Evolutionary conservation across 1,140 invertebrate species (phyloP), one percentile per base, ranked within the genome.

Genomic region (Zaprionus davidi): DNA sequence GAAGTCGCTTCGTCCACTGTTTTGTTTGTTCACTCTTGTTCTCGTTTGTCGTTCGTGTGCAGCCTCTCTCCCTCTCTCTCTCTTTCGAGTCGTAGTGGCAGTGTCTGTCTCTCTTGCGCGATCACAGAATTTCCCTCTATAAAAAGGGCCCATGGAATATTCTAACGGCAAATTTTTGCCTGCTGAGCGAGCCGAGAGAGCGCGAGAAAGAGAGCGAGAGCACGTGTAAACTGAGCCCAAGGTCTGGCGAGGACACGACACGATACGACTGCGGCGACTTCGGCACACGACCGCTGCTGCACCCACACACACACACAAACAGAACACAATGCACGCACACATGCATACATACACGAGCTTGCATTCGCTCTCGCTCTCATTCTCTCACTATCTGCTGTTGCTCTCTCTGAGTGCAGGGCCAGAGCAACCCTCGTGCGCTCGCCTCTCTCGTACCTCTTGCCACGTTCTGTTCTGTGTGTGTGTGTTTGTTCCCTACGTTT

Each of bases 41-140:
- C 67, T 75, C 36, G 66, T 62, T 75, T 31, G 56, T 65, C 31
- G 60, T 69, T 70, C 44, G 60, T 26, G 63, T 41, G 53, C n/a
- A 15, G 49, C 15, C 20, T 28, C 58, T 55, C 67, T 20, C 78
- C 20, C 26, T 28, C 31, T 69, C 49, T 20, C 60, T 70, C 17
- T 41, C 5, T 51, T 51, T 51, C 3, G 3, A 7, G n/a, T n/a
- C 6, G 2, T 20, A 3, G 9, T 51, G 46, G 20, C 20, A 11
- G 9, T 41, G 24, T 46, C 62, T 62, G 46, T 24, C 46, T 58
- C 70, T 75, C 60, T 57, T 75, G 41, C 11, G 60, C 73, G 73
- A 71, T 71, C 73, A 71, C 24, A 66, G 57, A 76, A 77, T 70
- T 87, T 85, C 82, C 82, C 82, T 55, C 64, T 79, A 78, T 77